phyloP scores from a whole-genome alignment of 2,797 vertebrate species.

The Kryptolebias ocellatus region DNA sequence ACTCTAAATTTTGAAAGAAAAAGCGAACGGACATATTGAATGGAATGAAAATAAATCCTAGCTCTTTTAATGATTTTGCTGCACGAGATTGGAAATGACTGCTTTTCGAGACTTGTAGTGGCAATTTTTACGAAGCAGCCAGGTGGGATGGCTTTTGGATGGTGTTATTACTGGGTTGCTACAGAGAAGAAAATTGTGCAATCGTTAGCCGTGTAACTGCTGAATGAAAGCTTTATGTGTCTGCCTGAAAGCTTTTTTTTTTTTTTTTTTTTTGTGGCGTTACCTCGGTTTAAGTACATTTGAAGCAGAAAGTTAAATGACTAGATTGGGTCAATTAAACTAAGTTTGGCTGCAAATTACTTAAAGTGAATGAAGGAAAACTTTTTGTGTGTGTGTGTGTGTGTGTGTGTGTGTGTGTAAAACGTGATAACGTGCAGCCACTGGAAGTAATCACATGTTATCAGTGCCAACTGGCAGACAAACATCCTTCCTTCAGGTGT shows the following conservation, averaged over 20 bases:
- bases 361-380: conserved; percentile 5
- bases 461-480: conserved; percentile 27
- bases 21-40: not conserved
- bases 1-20: conserved; percentile 6
- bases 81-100: conserved; percentile 1
- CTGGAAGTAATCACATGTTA: conserved; percentile 26
- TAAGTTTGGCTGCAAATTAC: conserved; percentile 27
- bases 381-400: not conserved
- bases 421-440: conserved; percentile 12
- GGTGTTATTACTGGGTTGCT: conserved; percentile 42
- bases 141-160: conserved; percentile 59
- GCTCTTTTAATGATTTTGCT: conserved; percentile 11
- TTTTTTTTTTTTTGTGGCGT: conserved; percentile 11
- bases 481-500: conserved; percentile 6
- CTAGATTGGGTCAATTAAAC: conserved; percentile 27
- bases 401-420: too few species aligned
- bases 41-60: not conserved
- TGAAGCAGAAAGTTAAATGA: conserved; percentile 21
- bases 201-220: conserved; percentile 29
- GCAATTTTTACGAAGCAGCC: conserved; percentile 19
- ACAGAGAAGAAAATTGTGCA: conserved; percentile 29
- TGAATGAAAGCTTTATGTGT: conserved; percentile 28
- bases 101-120: not conserved
- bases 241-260: not conserved
- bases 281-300: conserved; percentile 26